These are phyloP conservation scores for Orycteropus afer DNA, from an alignment of 2,113 vertebrate species.

Conservation along the genomic window DNA sequence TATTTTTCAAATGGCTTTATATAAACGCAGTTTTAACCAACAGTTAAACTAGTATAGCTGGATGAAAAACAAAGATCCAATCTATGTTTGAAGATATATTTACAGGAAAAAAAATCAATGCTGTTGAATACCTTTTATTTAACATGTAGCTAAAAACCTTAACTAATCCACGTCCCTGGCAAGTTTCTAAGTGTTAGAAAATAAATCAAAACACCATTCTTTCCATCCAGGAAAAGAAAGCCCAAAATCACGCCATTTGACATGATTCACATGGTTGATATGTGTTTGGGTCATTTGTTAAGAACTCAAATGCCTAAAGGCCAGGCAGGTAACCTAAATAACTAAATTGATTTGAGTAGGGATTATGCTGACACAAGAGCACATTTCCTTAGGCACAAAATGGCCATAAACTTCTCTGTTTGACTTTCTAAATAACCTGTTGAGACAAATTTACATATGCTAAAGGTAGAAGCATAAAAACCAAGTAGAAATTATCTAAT, in stretches of 20 bases:
- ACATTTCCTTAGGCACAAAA: background rate
- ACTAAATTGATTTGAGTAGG: background rate
- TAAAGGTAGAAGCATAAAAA: background rate
- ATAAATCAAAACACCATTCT: constrained; percentile 12
- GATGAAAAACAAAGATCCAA: background rate
- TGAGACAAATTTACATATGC: background rate
- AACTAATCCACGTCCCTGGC: background rate
- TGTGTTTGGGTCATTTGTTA: background rate
- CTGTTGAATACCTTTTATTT: background rate
- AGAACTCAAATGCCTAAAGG: background rate
- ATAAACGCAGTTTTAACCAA: background rate
- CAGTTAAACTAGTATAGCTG: background rate
- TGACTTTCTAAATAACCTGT: background rate
- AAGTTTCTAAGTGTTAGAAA: background rate
- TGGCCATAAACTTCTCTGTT: fast-evolving
- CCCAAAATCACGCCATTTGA: background rate
- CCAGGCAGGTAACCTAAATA: background rate
- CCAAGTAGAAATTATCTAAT: background rate
- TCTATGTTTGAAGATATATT: background rate
- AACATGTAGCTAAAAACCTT: background rate
- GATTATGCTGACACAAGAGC: background rate
- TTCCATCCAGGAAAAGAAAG: background rate
- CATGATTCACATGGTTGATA: background rate
- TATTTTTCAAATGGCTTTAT: background rate
- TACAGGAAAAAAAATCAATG: background rate